Conservation (phyloP, 2,888 invertebrate species). For the Cenopis cana region DNA sequence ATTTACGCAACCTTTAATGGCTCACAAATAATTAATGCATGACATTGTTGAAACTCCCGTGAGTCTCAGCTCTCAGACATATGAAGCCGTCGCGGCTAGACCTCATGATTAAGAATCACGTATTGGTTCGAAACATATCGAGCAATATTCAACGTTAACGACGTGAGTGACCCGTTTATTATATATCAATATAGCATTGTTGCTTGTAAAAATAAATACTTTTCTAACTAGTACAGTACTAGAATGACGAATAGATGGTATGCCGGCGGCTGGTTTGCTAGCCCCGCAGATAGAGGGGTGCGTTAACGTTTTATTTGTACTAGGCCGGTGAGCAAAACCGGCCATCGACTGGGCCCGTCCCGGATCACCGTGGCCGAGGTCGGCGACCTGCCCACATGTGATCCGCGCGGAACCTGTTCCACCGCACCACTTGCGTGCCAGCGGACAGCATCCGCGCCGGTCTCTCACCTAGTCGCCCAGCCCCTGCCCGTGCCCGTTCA, state of each 20-base stretch:
- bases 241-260: neutral
- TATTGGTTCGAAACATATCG: no score
- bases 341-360: slow-evolving; percentile 46
- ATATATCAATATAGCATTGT: no score
- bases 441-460: slow-evolving; percentile 58
- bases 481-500: slow-evolving; percentile 6
- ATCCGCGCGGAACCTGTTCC: slow-evolving; percentile 78
- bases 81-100: no score
- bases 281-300: slow-evolving; percentile 16
- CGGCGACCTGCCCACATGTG: slow-evolving; percentile 77
- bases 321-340: slow-evolving; percentile 35
- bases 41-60: no score
- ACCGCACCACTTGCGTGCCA: slow-evolving; percentile 70
- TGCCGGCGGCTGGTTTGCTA: neutral
- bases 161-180: no score
- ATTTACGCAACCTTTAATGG: slow-evolving; percentile 62
- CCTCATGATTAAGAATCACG: no score
- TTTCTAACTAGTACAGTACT: neutral
- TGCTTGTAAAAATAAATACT: neutral
- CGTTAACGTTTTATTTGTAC: slow-evolving; percentile 45
- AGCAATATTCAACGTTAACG: no score
- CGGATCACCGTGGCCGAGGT: slow-evolving; percentile 73
- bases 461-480: slow-evolving; percentile 53
- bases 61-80: no score
- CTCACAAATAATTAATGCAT: neutral